Evolutionary conservation across 30 jellyfish, hydroid and myxozoan species (phyloP).

Genomic region (Turritopsis rubra): DNA sequence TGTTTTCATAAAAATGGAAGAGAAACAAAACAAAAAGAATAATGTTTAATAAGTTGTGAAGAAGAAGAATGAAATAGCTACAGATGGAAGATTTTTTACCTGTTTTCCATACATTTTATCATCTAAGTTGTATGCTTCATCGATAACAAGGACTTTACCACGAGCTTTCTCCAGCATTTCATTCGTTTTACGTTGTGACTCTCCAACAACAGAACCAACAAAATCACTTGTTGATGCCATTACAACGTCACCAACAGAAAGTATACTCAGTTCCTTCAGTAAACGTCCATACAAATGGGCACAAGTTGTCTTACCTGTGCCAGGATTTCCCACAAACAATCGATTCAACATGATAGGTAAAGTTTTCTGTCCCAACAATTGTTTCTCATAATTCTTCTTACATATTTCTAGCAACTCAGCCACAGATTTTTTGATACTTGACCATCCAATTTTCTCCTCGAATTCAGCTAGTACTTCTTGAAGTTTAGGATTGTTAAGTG

Average conservation of each 20-base stretch:
- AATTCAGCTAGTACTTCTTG: constrained; percentile 9
- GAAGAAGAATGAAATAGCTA: not conserved
- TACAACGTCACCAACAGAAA: constrained; percentile 25
- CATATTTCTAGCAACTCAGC: constrained; percentile 17
- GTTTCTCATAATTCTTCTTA: not conserved
- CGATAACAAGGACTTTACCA: constrained; percentile 26
- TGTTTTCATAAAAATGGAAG: too few relatives aligned
- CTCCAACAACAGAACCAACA: constrained; percentile 22
- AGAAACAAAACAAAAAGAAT: not conserved
- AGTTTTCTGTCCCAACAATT: constrained; percentile 7
- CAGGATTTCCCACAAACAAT: constrained; percentile 29
- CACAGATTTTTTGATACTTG: not conserved
- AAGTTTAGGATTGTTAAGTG: constrained; percentile 18
- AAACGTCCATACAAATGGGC: constrained; percentile 28
- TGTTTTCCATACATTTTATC: constrained; percentile 18
- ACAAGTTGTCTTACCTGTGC: constrained; percentile 26
- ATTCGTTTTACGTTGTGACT: constrained; percentile 21
- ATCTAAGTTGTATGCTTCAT: constrained; percentile 28
- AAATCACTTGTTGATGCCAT: constrained; percentile 26
- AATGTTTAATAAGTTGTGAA: too few relatives aligned
- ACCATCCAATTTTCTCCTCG: constrained; percentile 22
- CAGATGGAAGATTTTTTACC: too few relatives aligned
- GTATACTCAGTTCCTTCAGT: constrained; percentile 15
- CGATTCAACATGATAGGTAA: constrained; percentile 24
- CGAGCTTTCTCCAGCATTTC: constrained; percentile 32